Conservation (phyloP, 2,797 vertebrate species). For the Pseudochirops corinnae region DNA sequence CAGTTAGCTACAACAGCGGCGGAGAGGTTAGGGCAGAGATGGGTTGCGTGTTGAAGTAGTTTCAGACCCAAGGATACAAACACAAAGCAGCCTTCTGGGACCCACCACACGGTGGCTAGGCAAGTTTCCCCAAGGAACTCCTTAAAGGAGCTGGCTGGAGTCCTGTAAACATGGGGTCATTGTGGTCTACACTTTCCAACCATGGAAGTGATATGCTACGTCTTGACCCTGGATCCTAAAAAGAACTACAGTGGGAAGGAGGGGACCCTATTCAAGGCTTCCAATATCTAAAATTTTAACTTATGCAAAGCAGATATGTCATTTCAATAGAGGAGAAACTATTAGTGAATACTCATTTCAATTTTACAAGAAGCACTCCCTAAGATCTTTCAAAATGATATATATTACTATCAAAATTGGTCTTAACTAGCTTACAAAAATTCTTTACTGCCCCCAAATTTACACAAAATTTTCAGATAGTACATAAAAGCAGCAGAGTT, state of each 20-base stretch:
- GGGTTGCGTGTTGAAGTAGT: neutral
- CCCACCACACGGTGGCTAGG: neutral
- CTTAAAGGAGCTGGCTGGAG: neutral
- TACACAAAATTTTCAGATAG: conserved; percentile 20
- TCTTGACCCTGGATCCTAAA: neutral
- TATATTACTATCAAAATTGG: neutral
- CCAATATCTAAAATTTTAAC: neutral
- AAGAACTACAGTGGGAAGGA: neutral
- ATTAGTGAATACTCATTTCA: neutral
- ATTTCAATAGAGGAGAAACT: conserved; percentile 35
- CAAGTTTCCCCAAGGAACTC: neutral
- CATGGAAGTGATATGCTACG: neutral
- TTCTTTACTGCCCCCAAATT: neutral
- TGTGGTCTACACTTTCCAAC: neutral
- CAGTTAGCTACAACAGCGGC: neutral
- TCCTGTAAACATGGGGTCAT: neutral
- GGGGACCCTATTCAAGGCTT: neutral
- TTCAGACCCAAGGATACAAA: neutral
- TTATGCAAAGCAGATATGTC: conserved; percentile 31
- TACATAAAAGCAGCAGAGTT: conserved; percentile 14
- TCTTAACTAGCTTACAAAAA: conserved; percentile 39
- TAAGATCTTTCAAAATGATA: conserved; percentile 23
- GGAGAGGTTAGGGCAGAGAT: neutral
- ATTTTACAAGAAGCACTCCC: neutral
- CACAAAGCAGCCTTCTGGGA: neutral